Evolutionary conservation across 2,888 invertebrate genomes (phyloP).

Genomic region (Drosophila merina): DNA sequence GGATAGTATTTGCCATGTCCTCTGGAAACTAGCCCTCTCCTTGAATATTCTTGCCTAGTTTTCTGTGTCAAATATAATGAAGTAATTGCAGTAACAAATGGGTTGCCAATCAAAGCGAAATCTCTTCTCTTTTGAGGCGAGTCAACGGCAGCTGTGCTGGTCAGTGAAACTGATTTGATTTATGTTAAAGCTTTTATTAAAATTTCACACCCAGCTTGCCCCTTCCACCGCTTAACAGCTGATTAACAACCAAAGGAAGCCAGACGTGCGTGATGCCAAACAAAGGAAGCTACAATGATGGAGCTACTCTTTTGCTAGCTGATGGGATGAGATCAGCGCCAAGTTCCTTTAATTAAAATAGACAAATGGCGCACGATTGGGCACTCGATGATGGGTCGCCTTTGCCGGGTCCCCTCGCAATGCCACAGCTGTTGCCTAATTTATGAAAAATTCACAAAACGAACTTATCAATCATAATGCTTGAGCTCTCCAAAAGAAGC

Average conservation of each 20-base stretch:
- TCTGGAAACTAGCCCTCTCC: background rate
- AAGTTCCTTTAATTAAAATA: conserved; percentile 71
- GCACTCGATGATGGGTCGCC: conserved; percentile 54
- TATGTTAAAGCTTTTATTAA: conserved; percentile 71
- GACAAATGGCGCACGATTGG: conserved; percentile 77
- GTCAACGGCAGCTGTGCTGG: conserved; percentile 63
- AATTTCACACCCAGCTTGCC: conserved; percentile 43
- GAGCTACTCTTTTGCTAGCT: conserved; percentile 12
- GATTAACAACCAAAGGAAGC: conserved; percentile 57
- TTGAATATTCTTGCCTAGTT: background rate
- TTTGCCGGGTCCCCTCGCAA: background rate
- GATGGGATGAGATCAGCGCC: conserved; percentile 40
- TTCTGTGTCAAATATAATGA: conserved; percentile 50
- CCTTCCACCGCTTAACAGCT: conserved; percentile 36
- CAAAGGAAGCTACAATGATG: conserved; percentile 31
- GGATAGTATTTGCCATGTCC: background rate
- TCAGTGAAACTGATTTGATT: conserved; percentile 66
- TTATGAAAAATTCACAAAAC: conserved; percentile 78
- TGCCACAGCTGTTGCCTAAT: conserved; percentile 69
- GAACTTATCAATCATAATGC: conserved; percentile 77
- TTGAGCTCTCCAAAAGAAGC: conserved; percentile 44
- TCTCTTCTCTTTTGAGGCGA: background rate
- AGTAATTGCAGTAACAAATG: conserved; percentile 54
- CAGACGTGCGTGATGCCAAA: conserved; percentile 60
- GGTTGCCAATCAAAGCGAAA: conserved; percentile 55